Evolutionary conservation across 64 coral and sea anemone species (phyloP).

Genomic region (Acropora tenuis): DNA sequence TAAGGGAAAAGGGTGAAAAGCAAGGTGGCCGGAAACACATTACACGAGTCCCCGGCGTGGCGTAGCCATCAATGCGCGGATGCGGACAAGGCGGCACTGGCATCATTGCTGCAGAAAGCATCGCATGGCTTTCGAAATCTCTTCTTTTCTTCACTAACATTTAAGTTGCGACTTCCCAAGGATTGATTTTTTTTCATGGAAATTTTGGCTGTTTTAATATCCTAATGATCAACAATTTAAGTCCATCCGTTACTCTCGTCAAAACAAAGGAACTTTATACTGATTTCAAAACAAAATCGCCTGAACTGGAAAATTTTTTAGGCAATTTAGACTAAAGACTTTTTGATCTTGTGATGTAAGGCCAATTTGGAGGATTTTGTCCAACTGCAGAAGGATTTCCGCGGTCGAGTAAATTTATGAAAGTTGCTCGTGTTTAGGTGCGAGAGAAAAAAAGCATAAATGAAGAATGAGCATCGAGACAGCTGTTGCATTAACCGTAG

Average conservation of each 20-base stretch:
- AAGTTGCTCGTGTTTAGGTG: too few species aligned
- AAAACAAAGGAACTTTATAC: not conserved
- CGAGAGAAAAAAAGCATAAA: too few species aligned
- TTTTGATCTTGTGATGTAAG: not conserved
- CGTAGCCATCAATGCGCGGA: too few species aligned
- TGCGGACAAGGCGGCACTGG: not conserved
- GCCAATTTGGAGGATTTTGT: too few species aligned
- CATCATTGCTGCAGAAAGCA: not conserved
- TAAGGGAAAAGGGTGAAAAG: too few species aligned
- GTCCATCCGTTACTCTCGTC: not conserved
- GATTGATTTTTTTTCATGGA: not conserved
- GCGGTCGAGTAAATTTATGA: too few species aligned
- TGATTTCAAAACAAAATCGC: not conserved
- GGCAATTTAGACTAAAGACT: not conserved
- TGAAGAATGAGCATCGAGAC: too few species aligned
- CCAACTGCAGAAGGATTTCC: too few species aligned
- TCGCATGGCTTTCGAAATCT: not conserved
- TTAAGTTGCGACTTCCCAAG: not conserved
- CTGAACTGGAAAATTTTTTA: not conserved
- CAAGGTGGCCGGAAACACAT: too few species aligned
- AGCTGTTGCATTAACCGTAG: too few species aligned
- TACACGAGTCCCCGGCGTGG: too few species aligned
- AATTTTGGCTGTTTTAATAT: not conserved
- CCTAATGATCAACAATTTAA: not conserved
- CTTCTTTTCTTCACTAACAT: not conserved